Base-by-base conservation (phyloP, 2,797 vertebrate species). In the Melanotaenia boesemani region DNA sequence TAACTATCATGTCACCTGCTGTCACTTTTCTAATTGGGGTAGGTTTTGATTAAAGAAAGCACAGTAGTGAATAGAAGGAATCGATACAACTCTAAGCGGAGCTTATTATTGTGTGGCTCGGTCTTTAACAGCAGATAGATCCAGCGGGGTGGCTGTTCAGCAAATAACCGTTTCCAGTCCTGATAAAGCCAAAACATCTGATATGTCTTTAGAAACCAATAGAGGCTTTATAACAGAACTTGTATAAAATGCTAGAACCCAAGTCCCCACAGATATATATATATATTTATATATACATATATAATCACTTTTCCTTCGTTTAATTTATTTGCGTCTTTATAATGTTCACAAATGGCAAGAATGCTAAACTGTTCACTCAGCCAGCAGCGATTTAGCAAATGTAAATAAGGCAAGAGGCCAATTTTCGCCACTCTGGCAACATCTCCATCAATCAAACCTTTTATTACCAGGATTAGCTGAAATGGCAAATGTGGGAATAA, bases 101-200 rank as follows among this genome's bases (percentile, higher is more conserved):
- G 67, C 73, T 77, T 73, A 77, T 87, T 82, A 83, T 80, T 82
- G 67, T 86, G 80, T 76, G 72, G 77, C 73, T 84, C 74, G 81
- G 65, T 84, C 72, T 91, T 83, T 74, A 70, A 57, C 72, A 75
- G 81, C 66, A 86, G 83, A 88, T 85, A 80, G 84, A 88, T 81
- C 60, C 79, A 77, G 64, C 74, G 74, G 85, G 77, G 82, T 69
- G 82, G 81, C 67, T 73, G 86, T 86, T 86, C 71, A 34, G 74
- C 82, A 87, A 86, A 90, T 83, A 93, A 89, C 79, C 82, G 77
- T 82, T 89, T 89, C 88, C 90, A 88, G 91, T 90, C 84, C 76
- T 80, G 77, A 88, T 85, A 87, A 93, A 90, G 89, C 81, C 85
- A 72, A 77, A 84, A 89, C 88, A 92, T 89, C 84, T 93, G 88